Evolutionary conservation across 2,113 vertebrate species (phyloP).

Genomic region (Eptesicus fuscus): DNA sequence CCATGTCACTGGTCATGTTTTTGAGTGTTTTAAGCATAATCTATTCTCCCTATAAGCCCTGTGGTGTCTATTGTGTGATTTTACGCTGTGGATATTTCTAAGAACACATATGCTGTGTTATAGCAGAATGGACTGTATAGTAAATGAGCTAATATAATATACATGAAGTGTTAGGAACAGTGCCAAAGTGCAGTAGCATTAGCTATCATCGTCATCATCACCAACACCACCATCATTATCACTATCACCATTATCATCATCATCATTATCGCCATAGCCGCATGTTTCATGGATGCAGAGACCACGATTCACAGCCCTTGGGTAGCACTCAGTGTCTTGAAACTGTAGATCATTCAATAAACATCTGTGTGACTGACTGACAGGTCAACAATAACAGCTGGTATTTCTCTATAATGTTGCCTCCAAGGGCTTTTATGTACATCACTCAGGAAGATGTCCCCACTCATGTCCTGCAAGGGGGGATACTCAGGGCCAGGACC

Average conservation of each 20-base stretch:
- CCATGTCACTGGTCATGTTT: not conserved
- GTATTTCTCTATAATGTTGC: not conserved
- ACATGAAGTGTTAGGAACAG: not conserved
- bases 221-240: not conserved
- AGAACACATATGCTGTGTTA: not conserved
- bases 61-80: not conserved
- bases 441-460: not conserved
- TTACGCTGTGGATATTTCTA: not conserved
- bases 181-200: too few relatives aligned
- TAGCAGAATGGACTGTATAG: not conserved
- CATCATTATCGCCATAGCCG: not conserved
- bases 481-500: not conserved
- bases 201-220: not conserved
- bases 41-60: not conserved
- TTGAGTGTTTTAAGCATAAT: not conserved
- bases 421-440: not conserved
- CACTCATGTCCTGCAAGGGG: not conserved
- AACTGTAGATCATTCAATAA: not conserved
- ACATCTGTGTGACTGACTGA: not conserved
- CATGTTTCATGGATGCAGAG: not conserved
- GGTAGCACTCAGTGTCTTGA: not conserved
- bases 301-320: not conserved
- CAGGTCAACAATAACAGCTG: not conserved
- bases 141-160: not conserved
- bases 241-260: not conserved